phyloP scores from a whole-genome alignment of 1,140 invertebrate genomes.

The Bombus fervidus region DNA sequence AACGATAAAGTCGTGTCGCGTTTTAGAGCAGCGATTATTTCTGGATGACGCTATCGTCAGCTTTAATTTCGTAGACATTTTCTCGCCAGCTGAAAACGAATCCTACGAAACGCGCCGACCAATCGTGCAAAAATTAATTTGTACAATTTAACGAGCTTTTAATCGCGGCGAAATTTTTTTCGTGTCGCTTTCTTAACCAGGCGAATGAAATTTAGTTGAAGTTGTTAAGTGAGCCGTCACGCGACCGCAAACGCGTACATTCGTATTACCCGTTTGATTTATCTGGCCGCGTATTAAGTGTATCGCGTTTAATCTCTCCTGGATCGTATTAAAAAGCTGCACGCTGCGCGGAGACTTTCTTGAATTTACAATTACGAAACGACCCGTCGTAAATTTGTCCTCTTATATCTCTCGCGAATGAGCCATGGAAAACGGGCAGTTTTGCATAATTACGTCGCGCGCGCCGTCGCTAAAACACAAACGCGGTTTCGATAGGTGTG shows the following conservation, averaged over 20 bases:
- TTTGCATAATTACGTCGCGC: conserved; percentile 7
- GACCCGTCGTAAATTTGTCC: conserved; percentile 19
- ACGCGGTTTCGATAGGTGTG: not conserved
- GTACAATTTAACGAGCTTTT: conserved; percentile 7
- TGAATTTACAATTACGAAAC: conserved; percentile 22
- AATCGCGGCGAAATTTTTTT: not conserved
- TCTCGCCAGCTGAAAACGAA: not conserved
- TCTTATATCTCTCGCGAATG: not conserved
- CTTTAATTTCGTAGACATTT: not conserved
- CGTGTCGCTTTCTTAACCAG: not conserved
- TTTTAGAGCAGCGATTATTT: conserved; percentile 13
- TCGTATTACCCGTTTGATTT: conserved; percentile 32
- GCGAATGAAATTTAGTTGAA: not conserved
- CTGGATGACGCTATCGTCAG: not conserved
- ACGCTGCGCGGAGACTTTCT: conserved; percentile 11
- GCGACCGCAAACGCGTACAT: not conserved
- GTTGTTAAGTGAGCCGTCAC: conserved; percentile 26
- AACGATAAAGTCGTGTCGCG: conserved; percentile 27
- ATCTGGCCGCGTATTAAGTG: conserved; percentile 20
- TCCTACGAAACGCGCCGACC: not conserved
- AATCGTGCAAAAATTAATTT: conserved; percentile 8
- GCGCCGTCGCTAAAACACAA: not conserved
- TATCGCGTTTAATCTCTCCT: not conserved
- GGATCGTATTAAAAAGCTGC: conserved; percentile 14
- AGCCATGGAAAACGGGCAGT: conserved; percentile 2